Evolutionary conservation across 2,797 vertebrate genomes (phyloP).

Genomic region (Calcarius lapponicus): DNA sequence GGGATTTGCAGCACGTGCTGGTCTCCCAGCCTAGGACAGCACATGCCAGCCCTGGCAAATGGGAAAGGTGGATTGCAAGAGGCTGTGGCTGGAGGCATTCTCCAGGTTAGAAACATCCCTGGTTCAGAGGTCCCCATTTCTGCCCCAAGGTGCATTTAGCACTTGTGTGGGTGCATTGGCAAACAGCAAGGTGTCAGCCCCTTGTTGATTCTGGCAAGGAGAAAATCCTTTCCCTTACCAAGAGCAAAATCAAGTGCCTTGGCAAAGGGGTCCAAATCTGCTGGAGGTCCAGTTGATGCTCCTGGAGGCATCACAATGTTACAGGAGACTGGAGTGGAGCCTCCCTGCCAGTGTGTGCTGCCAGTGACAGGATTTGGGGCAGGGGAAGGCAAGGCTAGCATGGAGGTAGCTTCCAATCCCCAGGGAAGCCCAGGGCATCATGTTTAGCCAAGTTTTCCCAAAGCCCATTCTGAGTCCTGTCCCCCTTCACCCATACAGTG

Average conservation of each 20-base stretch:
- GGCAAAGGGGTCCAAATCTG: not conserved
- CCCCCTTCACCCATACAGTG: not conserved
- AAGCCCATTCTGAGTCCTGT: fast-evolving
- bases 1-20: fast-evolving
- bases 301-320: not conserved
- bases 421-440: not conserved
- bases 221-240: not conserved
- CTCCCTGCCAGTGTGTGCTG: not conserved
- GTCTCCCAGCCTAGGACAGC: not conserved
- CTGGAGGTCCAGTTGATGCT: not conserved
- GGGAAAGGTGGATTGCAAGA: not conserved
- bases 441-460: not conserved
- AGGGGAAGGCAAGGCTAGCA: not conserved
- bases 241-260: not conserved
- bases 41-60: fast-evolving
- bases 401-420: not conserved
- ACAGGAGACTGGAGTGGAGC: not conserved
- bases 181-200: fast-evolving
- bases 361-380: not conserved
- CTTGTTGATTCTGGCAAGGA: not conserved
- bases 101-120: not conserved
- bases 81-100: not conserved
- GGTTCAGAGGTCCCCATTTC: not conserved
- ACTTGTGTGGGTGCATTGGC: not conserved
- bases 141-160: not conserved